Percentiles rank a stretch among this genome's conserved stretches.
These are phyloP conservation scores for Aphelenchoides fujianensis DNA, from an alignment of 1,140 invertebrate species.

Conservation along the genomic window DNA sequence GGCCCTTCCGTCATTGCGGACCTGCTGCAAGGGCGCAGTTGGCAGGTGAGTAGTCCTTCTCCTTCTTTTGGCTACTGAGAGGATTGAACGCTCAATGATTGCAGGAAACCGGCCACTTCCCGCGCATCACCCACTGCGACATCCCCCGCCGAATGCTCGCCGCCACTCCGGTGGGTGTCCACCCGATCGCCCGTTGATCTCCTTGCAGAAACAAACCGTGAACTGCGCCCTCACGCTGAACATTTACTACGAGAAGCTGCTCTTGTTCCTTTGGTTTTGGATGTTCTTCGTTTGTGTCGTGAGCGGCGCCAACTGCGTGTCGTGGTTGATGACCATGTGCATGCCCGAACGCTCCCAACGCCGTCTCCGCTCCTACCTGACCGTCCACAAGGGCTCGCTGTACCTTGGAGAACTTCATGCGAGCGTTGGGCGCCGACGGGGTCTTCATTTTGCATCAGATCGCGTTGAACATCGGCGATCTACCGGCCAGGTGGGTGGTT, in stretches of 20 bases:
- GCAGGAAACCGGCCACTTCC: slow-evolving; percentile 60
- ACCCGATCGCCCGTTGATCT: neutral
- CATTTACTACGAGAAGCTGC: slow-evolving; percentile 64
- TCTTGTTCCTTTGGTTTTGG: slow-evolving; percentile 64
- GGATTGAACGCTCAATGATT: slow-evolving; percentile 9
- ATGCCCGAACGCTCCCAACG: slow-evolving; percentile 29
- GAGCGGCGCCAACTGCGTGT: slow-evolving; percentile 47
- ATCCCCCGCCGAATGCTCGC: slow-evolving; percentile 51
- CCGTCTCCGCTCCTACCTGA: slow-evolving; percentile 35
- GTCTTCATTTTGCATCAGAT: slow-evolving; percentile 60
- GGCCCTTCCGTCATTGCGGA: slow-evolving; percentile 51
- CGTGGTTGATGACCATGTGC: slow-evolving; percentile 45
- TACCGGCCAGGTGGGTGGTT: slow-evolving; percentile 56
- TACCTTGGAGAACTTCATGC: slow-evolving; percentile 53
- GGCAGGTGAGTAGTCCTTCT: slow-evolving; percentile 56
- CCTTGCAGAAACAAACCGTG: slow-evolving; percentile 61
- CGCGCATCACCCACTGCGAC: slow-evolving; percentile 61
- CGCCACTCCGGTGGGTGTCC: slow-evolving; percentile 31
- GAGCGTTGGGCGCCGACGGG: slow-evolving; percentile 52
- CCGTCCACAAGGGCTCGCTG: slow-evolving; percentile 36
- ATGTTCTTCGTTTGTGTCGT: slow-evolving; percentile 61
- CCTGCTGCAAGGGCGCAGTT: slow-evolving; percentile 49
- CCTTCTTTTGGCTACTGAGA: slow-evolving; percentile 19
- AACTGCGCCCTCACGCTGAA: slow-evolving; percentile 63
- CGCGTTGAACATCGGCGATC: slow-evolving; percentile 57